Evolutionary conservation across 2,113 vertebrate species (phyloP).

Genomic region (Mola mola): DNA sequence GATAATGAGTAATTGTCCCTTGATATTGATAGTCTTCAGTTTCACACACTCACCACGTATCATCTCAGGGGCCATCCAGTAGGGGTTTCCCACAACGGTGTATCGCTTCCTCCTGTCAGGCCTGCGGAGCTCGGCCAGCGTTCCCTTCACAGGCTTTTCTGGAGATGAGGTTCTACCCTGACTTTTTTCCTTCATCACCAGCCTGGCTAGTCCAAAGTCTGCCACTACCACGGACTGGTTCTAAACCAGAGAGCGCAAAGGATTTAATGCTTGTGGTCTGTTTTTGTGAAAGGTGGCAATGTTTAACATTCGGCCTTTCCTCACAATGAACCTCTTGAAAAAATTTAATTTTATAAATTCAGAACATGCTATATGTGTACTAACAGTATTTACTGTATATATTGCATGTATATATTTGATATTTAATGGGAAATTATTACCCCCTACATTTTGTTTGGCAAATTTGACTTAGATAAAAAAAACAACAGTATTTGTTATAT

Average conservation of each 20-base stretch:
- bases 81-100: conserved; percentile 96
- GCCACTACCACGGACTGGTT: conserved; percentile 90
- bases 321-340: too few relatives aligned
- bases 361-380: too few relatives aligned
- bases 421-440: too few relatives aligned
- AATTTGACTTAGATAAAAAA: too few relatives aligned
- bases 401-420: too few relatives aligned
- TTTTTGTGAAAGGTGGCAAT: background rate
- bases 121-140: conserved; percentile 85
- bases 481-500: too few relatives aligned
- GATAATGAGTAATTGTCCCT: background rate
- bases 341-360: too few relatives aligned
- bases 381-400: too few relatives aligned
- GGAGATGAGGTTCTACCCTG: conserved; percentile 64
- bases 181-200: conserved; percentile 88
- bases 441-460: too few relatives aligned
- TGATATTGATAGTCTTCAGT: background rate
- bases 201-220: conserved; percentile 92
- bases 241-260: conserved; percentile 45
- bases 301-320: too few relatives aligned
- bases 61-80: conserved; percentile 99
- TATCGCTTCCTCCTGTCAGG: conserved; percentile 92
- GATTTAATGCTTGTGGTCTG: background rate
- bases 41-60: conserved; percentile 86
- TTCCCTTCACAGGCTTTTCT: conserved; percentile 51